Conservation (phyloP, 2,113 vertebrate species). For the Oreochromis niloticus region DNA sequence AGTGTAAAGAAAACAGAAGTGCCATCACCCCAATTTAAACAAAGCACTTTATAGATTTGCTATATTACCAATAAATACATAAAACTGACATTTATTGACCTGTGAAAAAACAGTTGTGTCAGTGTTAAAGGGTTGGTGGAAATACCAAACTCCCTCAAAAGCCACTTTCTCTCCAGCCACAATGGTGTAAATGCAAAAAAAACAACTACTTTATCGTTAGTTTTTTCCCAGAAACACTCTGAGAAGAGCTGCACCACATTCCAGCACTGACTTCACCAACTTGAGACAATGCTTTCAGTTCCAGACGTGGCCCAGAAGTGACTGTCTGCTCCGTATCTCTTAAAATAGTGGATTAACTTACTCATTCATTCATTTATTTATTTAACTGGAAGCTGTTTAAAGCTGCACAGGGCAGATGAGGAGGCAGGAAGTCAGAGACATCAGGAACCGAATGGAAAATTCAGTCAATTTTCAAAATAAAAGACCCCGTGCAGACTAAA, state of each 20-base stretch:
- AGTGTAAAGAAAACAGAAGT: not conserved
- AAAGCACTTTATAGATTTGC: not conserved
- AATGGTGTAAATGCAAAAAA: not conserved
- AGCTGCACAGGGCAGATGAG: not conserved
- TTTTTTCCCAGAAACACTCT: not conserved
- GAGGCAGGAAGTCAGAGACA: not conserved
- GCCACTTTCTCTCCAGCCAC: not conserved
- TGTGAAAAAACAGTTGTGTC: not conserved
- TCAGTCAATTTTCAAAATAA: not conserved
- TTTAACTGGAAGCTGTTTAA: not conserved
- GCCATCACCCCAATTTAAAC: not conserved
- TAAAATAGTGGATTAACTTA: not conserved
- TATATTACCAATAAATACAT: not conserved
- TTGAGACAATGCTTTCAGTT: not conserved
- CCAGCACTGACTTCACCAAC: not conserved
- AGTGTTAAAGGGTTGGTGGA: not conserved
- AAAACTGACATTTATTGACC: not conserved
- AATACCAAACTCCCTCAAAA: not conserved
- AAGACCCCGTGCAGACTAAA: not conserved
- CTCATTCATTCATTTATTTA: not conserved
- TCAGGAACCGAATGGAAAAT: not conserved
- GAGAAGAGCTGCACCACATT: not conserved
- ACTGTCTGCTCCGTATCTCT: not conserved
- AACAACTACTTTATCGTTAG: accelerated
- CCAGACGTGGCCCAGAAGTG: not conserved